phyloP scores from a whole-genome alignment of 2,888 invertebrate species.

The Philonicus albiceps region DNA sequence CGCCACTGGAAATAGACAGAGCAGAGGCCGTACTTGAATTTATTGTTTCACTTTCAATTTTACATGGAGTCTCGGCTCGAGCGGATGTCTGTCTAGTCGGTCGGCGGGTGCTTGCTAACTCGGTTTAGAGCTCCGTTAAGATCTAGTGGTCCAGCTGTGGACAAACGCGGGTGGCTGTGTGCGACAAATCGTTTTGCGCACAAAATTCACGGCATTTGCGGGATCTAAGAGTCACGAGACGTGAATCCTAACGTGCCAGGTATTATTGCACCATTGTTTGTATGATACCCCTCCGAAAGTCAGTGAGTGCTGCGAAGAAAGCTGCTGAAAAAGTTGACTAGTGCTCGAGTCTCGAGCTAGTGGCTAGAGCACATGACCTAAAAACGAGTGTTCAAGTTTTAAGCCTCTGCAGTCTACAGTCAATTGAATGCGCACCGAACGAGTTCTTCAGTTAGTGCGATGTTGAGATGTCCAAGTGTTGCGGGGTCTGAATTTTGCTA shows the following conservation, averaged over 20 bases:
- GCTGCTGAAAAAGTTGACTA: neutral
- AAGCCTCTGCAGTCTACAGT: neutral
- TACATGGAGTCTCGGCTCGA: constrained; percentile 33
- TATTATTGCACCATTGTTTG: neutral
- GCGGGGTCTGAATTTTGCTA: neutral
- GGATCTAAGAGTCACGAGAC: neutral
- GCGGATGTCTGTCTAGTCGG: constrained; percentile 39
- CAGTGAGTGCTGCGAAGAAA: neutral
- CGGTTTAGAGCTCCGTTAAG: constrained; percentile 3
- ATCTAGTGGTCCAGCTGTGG: neutral
- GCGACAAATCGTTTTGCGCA: neutral
- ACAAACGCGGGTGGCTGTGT: neutral
- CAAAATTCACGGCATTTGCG: neutral
- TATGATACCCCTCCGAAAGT: neutral
- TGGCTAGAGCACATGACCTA: constrained; percentile 38
- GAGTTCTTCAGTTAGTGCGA: neutral
- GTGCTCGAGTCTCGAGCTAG: neutral
- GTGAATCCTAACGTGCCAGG: neutral
- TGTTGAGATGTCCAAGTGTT: neutral
- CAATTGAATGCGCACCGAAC: neutral
- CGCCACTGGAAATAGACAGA: constrained; percentile 7
- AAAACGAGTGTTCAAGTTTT: constrained; percentile 22
- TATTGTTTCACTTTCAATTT: constrained; percentile 45
- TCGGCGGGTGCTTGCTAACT: constrained; percentile 21
- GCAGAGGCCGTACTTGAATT: constrained; percentile 6